phyloP scores from a whole-genome alignment of 2,113 vertebrate species.

The Dasyprocta punctata region DNA sequence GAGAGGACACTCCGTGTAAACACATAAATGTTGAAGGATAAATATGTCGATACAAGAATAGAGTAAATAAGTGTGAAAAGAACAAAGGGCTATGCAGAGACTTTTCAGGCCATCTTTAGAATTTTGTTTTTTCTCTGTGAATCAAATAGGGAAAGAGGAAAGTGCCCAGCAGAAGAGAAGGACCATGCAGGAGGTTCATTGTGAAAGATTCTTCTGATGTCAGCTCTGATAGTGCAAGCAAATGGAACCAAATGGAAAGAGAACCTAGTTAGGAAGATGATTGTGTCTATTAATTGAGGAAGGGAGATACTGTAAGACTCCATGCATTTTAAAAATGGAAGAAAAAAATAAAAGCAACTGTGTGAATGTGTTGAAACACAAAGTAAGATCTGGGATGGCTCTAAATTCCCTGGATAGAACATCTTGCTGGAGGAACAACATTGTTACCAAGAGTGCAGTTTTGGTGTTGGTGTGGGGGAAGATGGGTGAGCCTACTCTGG shows the following conservation, averaged over 20 bases:
- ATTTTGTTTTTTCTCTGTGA: background rate
- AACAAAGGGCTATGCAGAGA: background rate
- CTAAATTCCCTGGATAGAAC: background rate
- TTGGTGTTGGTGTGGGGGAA: background rate
- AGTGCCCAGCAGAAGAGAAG: background rate
- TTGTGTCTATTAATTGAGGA: background rate
- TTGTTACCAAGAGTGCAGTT: background rate
- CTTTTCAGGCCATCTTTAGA: background rate
- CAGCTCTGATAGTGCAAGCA: background rate
- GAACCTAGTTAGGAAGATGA: background rate
- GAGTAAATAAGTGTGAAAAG: background rate
- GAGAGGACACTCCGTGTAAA: background rate
- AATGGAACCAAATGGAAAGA: background rate
- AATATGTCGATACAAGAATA: rapidly evolving
- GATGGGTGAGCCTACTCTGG: background rate
- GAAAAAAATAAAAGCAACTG: background rate
- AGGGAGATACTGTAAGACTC: background rate
- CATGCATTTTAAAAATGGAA: background rate
- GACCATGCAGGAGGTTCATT: background rate
- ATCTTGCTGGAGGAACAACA: rapidly evolving
- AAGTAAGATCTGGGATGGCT: background rate
- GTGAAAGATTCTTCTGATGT: background rate
- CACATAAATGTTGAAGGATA: rapidly evolving
- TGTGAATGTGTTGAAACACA: background rate
- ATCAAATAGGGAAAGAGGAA: background rate